Evolutionary conservation across 2,888 invertebrate species (phyloP).

Genomic region (Charanyca ferruginea): DNA sequence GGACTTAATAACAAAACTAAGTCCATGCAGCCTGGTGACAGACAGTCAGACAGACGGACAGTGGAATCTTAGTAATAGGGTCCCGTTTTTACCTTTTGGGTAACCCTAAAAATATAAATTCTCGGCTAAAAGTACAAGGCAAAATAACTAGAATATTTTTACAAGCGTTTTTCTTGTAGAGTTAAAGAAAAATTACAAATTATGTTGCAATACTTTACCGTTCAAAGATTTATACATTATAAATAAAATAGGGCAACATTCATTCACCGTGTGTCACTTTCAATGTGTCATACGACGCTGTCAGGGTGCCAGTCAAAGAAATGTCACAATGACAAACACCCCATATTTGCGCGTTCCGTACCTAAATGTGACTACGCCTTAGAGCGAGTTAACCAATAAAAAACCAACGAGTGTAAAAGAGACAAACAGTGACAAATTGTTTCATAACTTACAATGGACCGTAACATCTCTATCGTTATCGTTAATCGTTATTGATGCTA

Average conservation of each 20-base stretch:
- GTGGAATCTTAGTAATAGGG: too few relatives aligned
- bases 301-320: constrained; percentile 19
- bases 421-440: constrained; percentile 6
- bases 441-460: constrained; percentile 18
- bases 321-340: constrained; percentile 51
- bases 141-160: too few relatives aligned
- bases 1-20: too few relatives aligned
- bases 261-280: constrained; percentile 10
- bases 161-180: too few relatives aligned
- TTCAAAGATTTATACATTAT: not conserved
- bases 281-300: not conserved
- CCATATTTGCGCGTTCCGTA: constrained; percentile 41
- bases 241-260: constrained; percentile 16
- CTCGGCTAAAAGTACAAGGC: too few relatives aligned
- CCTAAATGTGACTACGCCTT: not conserved
- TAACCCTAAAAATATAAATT: too few relatives aligned
- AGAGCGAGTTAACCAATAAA: not conserved
- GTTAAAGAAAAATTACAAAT: too few relatives aligned
- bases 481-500: constrained; percentile 47
- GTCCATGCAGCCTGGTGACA: too few relatives aligned
- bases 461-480: constrained; percentile 20
- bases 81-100: too few relatives aligned
- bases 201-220: too few relatives aligned
- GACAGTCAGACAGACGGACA: too few relatives aligned
- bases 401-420: constrained; percentile 11